These are phyloP conservation scores for Medauroidea extradentata DNA, from an alignment of 1,140 invertebrate genomes.

Conservation along the genomic window DNA sequence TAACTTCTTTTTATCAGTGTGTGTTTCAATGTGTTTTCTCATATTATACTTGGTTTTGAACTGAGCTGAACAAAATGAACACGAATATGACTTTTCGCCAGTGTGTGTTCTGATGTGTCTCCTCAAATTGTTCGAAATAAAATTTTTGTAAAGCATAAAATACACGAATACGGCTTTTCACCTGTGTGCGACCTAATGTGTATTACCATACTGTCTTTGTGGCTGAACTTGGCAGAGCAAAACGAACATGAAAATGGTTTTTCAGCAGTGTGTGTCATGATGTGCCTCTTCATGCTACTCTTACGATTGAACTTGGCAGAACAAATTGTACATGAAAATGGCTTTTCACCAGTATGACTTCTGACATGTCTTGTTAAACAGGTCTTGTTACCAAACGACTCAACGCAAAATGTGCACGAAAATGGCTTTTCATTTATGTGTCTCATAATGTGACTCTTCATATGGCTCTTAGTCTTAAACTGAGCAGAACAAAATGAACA, in stretches of 20 bases:
- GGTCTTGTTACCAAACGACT: not conserved
- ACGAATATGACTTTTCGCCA: no score
- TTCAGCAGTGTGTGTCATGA: slow-evolving; percentile 9
- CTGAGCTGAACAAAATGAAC: not conserved
- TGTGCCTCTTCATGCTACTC: slow-evolving; percentile 1
- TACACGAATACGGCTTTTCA: slow-evolving; percentile 8
- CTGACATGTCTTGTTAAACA: not conserved
- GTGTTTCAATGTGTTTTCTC: no score
- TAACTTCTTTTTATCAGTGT: no score
- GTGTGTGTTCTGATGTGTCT: slow-evolving; percentile 8
- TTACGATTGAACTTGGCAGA: no score
- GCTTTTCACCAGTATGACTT: no score
- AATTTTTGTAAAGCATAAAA: not conserved
- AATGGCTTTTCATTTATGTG: slow-evolving; percentile 10
- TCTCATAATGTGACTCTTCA: slow-evolving; percentile 1
- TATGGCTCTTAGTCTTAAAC: no score
- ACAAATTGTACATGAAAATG: no score
- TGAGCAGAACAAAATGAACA: not conserved
- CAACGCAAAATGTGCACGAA: not conserved
- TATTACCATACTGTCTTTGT: not conserved
- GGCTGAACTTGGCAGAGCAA: not conserved
- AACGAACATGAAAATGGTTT: slow-evolving; percentile 3
- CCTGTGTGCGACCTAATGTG: slow-evolving; percentile 3
- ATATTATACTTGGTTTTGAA: no score
- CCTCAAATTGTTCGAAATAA: not conserved